Evolutionary conservation across 2,888 invertebrate genomes (phyloP).

Genomic region (Odontomyia ornata): DNA sequence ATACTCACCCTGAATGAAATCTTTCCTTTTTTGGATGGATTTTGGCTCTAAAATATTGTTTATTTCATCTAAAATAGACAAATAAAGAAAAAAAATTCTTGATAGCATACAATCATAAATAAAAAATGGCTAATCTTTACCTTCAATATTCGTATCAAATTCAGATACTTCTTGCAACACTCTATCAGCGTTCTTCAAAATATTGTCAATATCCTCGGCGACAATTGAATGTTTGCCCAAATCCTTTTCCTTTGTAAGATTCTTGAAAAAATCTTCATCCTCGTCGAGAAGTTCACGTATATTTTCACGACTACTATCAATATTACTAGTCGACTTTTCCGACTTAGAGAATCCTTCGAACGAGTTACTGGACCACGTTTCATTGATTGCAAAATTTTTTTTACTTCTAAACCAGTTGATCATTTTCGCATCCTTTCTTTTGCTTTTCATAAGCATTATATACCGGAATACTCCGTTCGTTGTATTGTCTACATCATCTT

Average conservation of each 20-base stretch:
- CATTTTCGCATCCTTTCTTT: conserved; percentile 1
- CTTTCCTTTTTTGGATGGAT: too few species aligned
- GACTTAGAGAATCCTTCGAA: conserved; percentile 39
- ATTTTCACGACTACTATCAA: not conserved
- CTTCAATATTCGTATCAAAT: not conserved
- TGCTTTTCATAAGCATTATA: conserved; percentile 41
- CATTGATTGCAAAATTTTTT: conserved; percentile 19
- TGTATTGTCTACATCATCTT: conserved; percentile 21
- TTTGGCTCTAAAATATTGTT: too few species aligned
- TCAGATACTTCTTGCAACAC: not conserved
- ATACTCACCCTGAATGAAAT: too few species aligned
- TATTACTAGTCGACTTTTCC: not conserved
- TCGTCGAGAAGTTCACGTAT: not conserved
- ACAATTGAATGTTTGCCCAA: too few species aligned
- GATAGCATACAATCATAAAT: too few species aligned
- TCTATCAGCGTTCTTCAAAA: not conserved
- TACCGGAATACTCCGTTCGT: conserved; percentile 33
- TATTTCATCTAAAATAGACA: too few species aligned
- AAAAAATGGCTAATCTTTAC: too few species aligned
- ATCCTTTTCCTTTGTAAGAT: too few species aligned
- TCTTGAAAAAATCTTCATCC: conserved; percentile 42
- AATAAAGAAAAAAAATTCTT: too few species aligned
- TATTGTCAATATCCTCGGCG: not conserved
- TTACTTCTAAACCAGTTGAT: conserved; percentile 36
- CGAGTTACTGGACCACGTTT: not conserved